phyloP scores from a whole-genome alignment of 2,888 invertebrate genomes.

The Rhogogaster chlorosoma region DNA sequence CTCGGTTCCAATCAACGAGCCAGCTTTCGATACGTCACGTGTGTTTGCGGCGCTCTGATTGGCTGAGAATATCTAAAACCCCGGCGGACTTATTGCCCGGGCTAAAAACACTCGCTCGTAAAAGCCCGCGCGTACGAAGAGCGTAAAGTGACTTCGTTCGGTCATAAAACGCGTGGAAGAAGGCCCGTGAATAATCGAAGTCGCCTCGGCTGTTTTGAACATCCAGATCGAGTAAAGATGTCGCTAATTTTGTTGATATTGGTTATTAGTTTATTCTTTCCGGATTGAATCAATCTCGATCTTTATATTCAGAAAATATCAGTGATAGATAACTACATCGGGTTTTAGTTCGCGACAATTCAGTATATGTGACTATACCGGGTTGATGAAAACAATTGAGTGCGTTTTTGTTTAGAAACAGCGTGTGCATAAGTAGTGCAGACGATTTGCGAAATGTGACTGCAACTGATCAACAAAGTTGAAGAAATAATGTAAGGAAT shows the following conservation, averaged over 20 bases:
- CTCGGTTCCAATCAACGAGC: conserved; percentile 1
- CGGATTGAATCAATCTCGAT: background rate
- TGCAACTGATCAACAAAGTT: background rate
- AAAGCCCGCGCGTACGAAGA: background rate
- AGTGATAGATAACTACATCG: background rate
- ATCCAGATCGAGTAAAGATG: background rate
- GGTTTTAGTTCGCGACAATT: background rate
- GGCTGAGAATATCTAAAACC: background rate
- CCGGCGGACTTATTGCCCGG: background rate
- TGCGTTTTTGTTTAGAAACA: background rate
- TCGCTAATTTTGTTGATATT: background rate
- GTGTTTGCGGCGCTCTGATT: background rate
- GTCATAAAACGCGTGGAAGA: background rate
- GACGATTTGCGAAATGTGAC: background rate
- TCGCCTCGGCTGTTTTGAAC: background rate
- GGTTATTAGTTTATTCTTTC: background rate
- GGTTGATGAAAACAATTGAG: background rate
- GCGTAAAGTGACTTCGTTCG: background rate
- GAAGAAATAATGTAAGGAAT: background rate
- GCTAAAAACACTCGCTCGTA: background rate
- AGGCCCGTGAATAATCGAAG: background rate
- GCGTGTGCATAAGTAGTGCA: background rate
- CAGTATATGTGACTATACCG: background rate
- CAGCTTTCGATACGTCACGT: background rate
- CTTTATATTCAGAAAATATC: background rate